Base-by-base conservation (phyloP, 2,113 vertebrate genomes). In the Eulacestoma nigropectus region DNA sequence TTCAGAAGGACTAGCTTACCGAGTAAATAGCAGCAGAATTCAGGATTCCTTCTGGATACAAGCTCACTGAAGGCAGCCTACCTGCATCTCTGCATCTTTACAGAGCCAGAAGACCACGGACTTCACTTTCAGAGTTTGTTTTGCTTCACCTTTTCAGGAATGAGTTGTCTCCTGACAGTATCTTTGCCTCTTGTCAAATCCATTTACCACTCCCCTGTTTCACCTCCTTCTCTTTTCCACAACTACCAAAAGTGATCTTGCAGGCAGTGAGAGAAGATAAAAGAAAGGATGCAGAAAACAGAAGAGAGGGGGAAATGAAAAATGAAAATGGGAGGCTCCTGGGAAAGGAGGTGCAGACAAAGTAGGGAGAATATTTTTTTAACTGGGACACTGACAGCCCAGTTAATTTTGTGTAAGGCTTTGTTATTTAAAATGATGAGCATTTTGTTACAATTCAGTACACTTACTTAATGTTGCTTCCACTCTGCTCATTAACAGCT, bases 391-490 rank as follows among this genome's bases (percentile, higher is more conserved):
- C 56, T 42, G 85, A 72, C 72, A 78, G 60, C 39, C 60, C 56
- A 75, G 56, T 64, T 93, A 72, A 92, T 95, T 95, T 87, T 75
- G 87, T 95, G 65, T 42, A 89, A 93, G 65, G 57, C 88, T 80
- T 96, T 92, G 63, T 90, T 86, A 96, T 90, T 96, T 78, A 95
- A 96, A 94, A 92, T 74, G 52, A 32, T 27, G 52, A 94, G 46
- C 68, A 80, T 94, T 96, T 96, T 90, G 64, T 84, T 94, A 92
- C 60, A 92, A 92, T 92, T 88, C 83, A 96, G 90, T 86, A 72
- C 85, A 75, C 85, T 92, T 95, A 85, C 37, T 94, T 96, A 94
- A 92, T 90, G 74, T 49, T 94, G 62, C 62, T 92, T 92, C 83
- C 67, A 94, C 69, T 85, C 69, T 62, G 82, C 76, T 90, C 82